These are phyloP conservation scores for Platerodrilus igneus DNA, from an alignment of 2,888 invertebrate genomes.

Conservation along the genomic window DNA sequence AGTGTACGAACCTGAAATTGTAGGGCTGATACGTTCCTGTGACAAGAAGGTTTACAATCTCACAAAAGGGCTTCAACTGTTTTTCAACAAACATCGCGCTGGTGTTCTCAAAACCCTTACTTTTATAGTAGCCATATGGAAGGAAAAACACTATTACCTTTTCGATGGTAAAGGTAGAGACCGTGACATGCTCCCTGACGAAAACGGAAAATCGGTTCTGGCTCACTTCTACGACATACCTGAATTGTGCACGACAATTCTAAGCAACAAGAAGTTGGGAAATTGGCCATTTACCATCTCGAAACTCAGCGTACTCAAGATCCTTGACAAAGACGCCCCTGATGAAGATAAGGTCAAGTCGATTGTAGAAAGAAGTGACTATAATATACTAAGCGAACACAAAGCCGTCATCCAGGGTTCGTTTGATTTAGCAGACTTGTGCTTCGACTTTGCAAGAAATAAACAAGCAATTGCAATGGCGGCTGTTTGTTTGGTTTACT, in stretches of 20 bases:
- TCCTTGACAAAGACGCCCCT: constrained; percentile 33
- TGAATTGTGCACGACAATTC: constrained; percentile 50
- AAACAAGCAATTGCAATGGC: constrained; percentile 60
- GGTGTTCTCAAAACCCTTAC: constrained; percentile 49
- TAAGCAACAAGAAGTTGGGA: constrained; percentile 50
- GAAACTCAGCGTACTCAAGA: constrained; percentile 50
- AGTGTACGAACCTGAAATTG: constrained; percentile 42
- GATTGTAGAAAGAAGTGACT: constrained; percentile 53
- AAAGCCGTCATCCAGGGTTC: constrained; percentile 57
- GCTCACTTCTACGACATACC: constrained; percentile 54
- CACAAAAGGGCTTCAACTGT: constrained; percentile 54
- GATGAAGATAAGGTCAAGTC: constrained; percentile 52
- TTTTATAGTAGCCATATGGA: constrained; percentile 55
- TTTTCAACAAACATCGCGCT: constrained; percentile 53
- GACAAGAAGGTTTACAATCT: constrained; percentile 45
- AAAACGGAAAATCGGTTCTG: constrained; percentile 54
- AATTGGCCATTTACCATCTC: constrained; percentile 52
- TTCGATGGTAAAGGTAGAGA: constrained; percentile 61
- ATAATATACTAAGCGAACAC: constrained; percentile 53
- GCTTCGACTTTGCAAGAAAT: constrained; percentile 55
- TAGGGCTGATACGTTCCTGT: constrained; percentile 41
- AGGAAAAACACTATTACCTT: constrained; percentile 56
- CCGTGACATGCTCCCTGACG: constrained; percentile 51
- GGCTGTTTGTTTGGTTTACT: constrained; percentile 58
- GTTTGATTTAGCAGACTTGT: constrained; percentile 56